Conservation (phyloP, 1,140 invertebrate species). For the Hylaeus volcanicus region DNA sequence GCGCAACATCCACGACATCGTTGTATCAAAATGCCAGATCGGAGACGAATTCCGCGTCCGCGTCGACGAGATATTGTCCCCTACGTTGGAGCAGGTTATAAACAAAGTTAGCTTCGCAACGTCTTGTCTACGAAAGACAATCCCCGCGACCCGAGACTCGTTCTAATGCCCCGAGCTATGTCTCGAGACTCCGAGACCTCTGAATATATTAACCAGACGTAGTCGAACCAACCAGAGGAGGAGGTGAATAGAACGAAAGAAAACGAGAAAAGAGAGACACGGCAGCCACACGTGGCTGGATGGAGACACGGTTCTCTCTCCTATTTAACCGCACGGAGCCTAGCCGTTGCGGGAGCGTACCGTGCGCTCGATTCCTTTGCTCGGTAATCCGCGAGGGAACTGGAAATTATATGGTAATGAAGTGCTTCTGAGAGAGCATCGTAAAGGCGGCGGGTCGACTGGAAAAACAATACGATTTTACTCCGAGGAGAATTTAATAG, state of each 20-base stretch:
- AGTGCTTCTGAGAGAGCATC: conserved; percentile 53
- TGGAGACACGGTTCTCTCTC: conserved; percentile 23
- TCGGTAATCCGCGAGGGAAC: conserved; percentile 59
- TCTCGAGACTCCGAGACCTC: conserved; percentile 46
- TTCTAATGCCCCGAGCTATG: conserved; percentile 61
- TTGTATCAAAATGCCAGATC: conserved; percentile 53
- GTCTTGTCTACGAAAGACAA: conserved; percentile 51
- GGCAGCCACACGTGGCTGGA: conserved; percentile 32
- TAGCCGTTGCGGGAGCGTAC: neutral
- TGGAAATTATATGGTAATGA: conserved; percentile 68
- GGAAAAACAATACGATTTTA: conserved; percentile 79
- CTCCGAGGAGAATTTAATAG: conserved; percentile 67
- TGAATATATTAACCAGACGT: conserved; percentile 64
- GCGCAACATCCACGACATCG: conserved; percentile 3
- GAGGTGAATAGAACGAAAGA: conserved; percentile 1
- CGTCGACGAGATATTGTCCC: conserved; percentile 50
- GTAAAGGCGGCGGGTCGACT: conserved; percentile 55
- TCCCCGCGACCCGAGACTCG: conserved; percentile 58
- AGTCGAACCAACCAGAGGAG: conserved; percentile 39
- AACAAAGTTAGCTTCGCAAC: conserved; percentile 53
- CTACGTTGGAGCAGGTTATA: conserved; percentile 32
- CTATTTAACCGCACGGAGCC: neutral
- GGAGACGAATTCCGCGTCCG: neutral
- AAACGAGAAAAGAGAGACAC: conserved; percentile 15
- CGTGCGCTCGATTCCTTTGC: conserved; percentile 37